Conservation (phyloP, 1,140 invertebrate genomes). For the Leptopilina clavipes region DNA sequence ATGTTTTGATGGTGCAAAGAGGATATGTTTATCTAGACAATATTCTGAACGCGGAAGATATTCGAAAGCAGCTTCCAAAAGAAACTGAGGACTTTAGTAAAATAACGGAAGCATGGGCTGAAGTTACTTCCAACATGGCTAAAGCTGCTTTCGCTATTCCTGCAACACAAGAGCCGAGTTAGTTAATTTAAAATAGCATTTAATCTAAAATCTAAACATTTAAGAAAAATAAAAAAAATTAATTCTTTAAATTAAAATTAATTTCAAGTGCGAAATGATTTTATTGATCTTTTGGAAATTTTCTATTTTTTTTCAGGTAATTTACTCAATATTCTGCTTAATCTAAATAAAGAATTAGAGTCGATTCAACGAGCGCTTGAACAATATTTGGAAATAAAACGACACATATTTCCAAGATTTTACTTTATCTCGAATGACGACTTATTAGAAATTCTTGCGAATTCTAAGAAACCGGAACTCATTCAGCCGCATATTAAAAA, state of each 20-base stretch:
- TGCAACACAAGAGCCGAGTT: constrained; percentile 67
- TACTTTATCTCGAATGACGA: constrained; percentile 95
- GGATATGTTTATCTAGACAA: constrained; percentile 88
- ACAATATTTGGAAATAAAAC: constrained; percentile 89
- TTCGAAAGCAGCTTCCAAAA: constrained; percentile 86
- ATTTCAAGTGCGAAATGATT: neutral
- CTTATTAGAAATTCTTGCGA: constrained; percentile 87
- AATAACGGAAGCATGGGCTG: constrained; percentile 82
- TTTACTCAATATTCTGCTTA: constrained; percentile 78
- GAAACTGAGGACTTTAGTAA: constrained; percentile 85
- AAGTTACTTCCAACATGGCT: constrained; percentile 78
- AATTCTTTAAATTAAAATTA: neutral
- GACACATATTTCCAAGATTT: constrained; percentile 87
- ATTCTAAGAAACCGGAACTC: constrained; percentile 86
- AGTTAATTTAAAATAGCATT: constrained; percentile 51
- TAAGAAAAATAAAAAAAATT: neutral
- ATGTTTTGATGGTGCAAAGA: constrained; percentile 84
- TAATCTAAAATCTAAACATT: too few species aligned
- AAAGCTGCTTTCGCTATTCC: constrained; percentile 58
- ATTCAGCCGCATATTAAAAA: constrained; percentile 90
- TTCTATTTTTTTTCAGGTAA: constrained; percentile 64
- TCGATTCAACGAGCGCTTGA: constrained; percentile 83
- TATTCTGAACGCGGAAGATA: constrained; percentile 90
- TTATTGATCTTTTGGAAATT: neutral
- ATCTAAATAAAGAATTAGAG: constrained; percentile 81